A percentile compares a stretch with the other conserved stretches of the same genome.
Conservation (phyloP, 2,797 vertebrate genomes). For the Margarornis squamiger region DNA sequence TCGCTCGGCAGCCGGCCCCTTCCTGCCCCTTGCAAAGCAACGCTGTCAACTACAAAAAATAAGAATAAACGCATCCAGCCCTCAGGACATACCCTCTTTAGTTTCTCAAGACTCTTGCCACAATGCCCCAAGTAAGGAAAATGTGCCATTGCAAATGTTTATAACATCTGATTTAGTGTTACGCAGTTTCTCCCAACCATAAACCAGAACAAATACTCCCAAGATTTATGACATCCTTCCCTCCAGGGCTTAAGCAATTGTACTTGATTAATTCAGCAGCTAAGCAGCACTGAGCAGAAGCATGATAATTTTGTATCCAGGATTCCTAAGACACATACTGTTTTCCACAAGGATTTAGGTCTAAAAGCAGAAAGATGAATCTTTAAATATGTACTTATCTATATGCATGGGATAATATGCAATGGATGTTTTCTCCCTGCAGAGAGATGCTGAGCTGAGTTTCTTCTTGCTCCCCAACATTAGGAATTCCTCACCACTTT, state of each 20-base stretch:
- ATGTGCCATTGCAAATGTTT: conserved; percentile 65
- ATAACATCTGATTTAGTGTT: conserved; percentile 69
- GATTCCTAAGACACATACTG: conserved; percentile 57
- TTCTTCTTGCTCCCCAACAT: neutral
- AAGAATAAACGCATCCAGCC: neutral
- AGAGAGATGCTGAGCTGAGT: neutral
- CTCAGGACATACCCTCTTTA: neutral
- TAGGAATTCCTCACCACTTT: neutral
- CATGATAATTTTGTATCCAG: conserved; percentile 45
- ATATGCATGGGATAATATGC: neutral
- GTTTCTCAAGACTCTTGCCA: conserved; percentile 57
- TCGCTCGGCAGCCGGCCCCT: neutral
- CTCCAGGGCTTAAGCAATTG: conserved; percentile 67
- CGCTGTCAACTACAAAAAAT: neutral
- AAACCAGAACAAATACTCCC: conserved; percentile 75
- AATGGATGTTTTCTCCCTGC: neutral
- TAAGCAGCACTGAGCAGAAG: conserved; percentile 53
- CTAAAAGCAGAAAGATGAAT: conserved; percentile 46
- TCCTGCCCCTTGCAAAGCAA: neutral
- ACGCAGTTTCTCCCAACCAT: conserved; percentile 61
- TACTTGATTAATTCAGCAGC: conserved; percentile 64
- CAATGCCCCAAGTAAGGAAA: conserved; percentile 58
- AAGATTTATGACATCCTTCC: conserved; percentile 77
- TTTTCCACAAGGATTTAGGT: conserved; percentile 69
- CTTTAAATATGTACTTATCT: conserved; percentile 49